Conservation (phyloP, 1,140 invertebrate genomes). For the Drosophila paulistorum region DNA sequence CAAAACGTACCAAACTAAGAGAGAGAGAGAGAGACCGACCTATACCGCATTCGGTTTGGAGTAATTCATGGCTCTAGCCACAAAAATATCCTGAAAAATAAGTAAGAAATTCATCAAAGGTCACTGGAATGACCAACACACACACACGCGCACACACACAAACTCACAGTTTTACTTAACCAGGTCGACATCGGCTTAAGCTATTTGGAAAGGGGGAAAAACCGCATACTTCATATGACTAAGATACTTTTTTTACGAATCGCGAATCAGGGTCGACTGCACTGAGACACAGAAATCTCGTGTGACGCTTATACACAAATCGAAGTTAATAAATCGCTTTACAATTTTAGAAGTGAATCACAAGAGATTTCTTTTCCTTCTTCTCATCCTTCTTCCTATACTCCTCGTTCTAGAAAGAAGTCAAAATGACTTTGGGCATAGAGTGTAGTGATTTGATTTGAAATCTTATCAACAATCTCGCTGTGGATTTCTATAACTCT, state of each 20-base stretch:
- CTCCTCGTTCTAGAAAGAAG: too few species aligned
- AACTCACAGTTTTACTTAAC: not conserved
- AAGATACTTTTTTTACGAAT: not conserved
- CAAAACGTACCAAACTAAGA: not conserved
- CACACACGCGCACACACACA: not conserved
- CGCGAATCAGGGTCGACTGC: not conserved
- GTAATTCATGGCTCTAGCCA: not conserved
- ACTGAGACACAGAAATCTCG: not conserved
- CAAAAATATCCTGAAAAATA: not conserved
- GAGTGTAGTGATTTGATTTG: not conserved
- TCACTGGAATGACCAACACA: not conserved
- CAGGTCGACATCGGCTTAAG: not conserved
- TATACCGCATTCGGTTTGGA: too few species aligned
- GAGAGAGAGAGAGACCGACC: constrained; percentile 8
- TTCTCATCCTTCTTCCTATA: too few species aligned
- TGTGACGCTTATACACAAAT: too few species aligned
- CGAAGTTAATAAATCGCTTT: too few species aligned
- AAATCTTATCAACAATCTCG: constrained; percentile 1
- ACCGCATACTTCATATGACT: not conserved
- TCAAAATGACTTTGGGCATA: too few species aligned
- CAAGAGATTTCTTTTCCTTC: too few species aligned
- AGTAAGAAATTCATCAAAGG: constrained; percentile 1
- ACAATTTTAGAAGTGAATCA: too few species aligned
- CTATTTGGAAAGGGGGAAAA: not conserved
- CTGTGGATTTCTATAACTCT: not conserved